Evolutionary conservation across 2,888 invertebrate species (phyloP), one percentile per base, ranked within the genome.

Genomic region (Elysia crispata): DNA sequence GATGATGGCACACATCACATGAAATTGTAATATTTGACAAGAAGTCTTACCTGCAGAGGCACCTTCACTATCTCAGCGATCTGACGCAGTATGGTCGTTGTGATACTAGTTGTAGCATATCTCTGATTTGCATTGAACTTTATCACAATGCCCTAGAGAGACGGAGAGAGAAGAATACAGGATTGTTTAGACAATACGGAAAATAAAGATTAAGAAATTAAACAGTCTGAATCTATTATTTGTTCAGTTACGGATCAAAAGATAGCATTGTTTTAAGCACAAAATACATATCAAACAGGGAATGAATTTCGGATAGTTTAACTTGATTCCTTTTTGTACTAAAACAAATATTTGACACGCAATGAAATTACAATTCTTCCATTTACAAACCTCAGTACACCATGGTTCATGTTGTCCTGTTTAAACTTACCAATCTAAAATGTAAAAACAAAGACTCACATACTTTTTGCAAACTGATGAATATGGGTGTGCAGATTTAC

Each of bases 61-160:
- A 93, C 92, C 25, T 88, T 82, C 0, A 91, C 92, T 67, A 86
- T 86, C 20, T 83, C 84, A 18, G 93, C 93, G 30, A 93, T 86
- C 84, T 92, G 90, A 76, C 93, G 88, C 57, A 94, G 85, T n/a
- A 93, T 90, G 5, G 93, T 85, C 20, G 92, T 90, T 0, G 93
- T 93, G 70, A 93, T 87, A 15, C 92, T 89, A 0, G 93, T 93
- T 1, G 93, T 93, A 3, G 93, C 93, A 85, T 93, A 93, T 0
- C 92, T 87, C 87, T 93, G 93, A 85, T 93, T 93, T 76, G 92
- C 88, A 84, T 94, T 94, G 83, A 92, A 90, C 86, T 92, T 93
- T 25, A 92, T 74, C 49, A 91, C 91, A 69, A 91, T 88, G 25
- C 92, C 92, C 90, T 90, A 81, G 80, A 75, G n/a, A 67, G 54